Percentiles rank a stretch among this genome's conserved stretches.
Evolutionary conservation across 2,888 invertebrate genomes (phyloP).

Genomic region (Rotaria sp.): DNA sequence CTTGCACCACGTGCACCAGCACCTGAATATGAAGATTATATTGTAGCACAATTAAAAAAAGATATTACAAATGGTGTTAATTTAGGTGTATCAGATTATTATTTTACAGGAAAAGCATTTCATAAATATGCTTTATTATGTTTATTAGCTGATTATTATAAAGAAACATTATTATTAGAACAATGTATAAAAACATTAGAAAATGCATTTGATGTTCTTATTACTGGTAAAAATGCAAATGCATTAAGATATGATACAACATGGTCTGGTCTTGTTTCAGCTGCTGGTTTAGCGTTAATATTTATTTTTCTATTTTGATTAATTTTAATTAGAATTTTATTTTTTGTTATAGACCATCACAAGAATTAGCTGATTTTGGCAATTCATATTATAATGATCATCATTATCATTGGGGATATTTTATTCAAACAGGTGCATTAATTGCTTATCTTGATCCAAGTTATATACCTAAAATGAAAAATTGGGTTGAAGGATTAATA

Average conservation of each 20-base stretch:
- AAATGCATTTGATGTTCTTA: background rate
- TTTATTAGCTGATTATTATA: conserved; percentile 10
- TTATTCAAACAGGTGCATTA: conserved; percentile 32
- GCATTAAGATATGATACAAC: conserved; percentile 1
- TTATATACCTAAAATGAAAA: conserved; percentile 29
- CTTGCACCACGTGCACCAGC: conserved; percentile 1
- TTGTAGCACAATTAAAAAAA: background rate
- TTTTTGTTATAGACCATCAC: background rate
- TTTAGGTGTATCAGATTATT: background rate
- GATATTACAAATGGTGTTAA: background rate
- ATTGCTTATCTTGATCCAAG: conserved; percentile 33
- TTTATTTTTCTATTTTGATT: background rate
- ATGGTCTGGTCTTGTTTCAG: background rate
- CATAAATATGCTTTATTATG: conserved; percentile 18
- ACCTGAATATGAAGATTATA: background rate
- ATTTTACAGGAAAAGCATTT: conserved; percentile 15
- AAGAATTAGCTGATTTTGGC: conserved; percentile 34
- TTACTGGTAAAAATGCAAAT: background rate
- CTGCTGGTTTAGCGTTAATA: background rate
- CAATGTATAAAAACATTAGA: background rate
- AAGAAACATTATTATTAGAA: background rate
- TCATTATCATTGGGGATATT: conserved; percentile 38
- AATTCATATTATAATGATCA: conserved; percentile 40
- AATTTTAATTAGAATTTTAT: background rate
- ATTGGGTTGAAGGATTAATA: conserved; percentile 29